Evolutionary conservation across 2,113 vertebrate species (phyloP).

Genomic region (Microcebus lehilahytsara): DNA sequence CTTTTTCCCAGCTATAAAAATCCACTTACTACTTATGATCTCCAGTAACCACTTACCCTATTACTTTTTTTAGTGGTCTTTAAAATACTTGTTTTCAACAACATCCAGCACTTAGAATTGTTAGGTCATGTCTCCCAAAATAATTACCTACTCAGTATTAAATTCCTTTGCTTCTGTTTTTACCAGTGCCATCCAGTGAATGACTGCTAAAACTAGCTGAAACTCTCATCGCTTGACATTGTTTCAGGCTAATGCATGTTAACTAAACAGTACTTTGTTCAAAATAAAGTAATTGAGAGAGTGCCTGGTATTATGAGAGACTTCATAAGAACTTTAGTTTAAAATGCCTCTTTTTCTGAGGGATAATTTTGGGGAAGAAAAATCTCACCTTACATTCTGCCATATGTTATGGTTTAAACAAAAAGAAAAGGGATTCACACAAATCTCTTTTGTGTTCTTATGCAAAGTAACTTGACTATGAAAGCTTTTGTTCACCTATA

Average conservation of each 20-base stretch:
- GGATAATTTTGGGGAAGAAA: slow-evolving; percentile 34
- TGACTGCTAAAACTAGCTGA: not conserved
- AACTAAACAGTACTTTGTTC: not conserved
- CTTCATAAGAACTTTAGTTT: slow-evolving; percentile 19
- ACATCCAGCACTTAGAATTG: slow-evolving; percentile 1
- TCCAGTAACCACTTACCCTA: not conserved
- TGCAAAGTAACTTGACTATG: slow-evolving; percentile 49
- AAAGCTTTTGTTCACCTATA: slow-evolving; percentile 53
- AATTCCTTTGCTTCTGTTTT: slow-evolving; percentile 45
- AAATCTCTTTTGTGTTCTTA: slow-evolving; percentile 51
- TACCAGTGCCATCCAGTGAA: not conserved
- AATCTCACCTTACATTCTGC: slow-evolving; percentile 18
- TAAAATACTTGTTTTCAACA: slow-evolving; percentile 48
- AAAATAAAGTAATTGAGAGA: slow-evolving; percentile 46
- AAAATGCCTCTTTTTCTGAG: slow-evolving; percentile 22
- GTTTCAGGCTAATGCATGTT: slow-evolving; percentile 7
- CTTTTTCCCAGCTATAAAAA: slow-evolving; percentile 26
- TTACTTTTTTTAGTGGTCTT: not conserved
- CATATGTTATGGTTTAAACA: slow-evolving; percentile 40
- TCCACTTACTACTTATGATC: not conserved
- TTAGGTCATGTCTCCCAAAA: slow-evolving; percentile 30
- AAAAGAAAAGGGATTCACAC: not conserved
- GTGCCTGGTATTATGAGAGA: not conserved
- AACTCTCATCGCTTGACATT: not conserved
- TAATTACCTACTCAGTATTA: slow-evolving; percentile 36